Percentiles rank a stretch among this genome's conserved stretches.
These are phyloP conservation scores for Idaea biselata DNA, from an alignment of 2,888 invertebrate species.

Conservation along the genomic window DNA sequence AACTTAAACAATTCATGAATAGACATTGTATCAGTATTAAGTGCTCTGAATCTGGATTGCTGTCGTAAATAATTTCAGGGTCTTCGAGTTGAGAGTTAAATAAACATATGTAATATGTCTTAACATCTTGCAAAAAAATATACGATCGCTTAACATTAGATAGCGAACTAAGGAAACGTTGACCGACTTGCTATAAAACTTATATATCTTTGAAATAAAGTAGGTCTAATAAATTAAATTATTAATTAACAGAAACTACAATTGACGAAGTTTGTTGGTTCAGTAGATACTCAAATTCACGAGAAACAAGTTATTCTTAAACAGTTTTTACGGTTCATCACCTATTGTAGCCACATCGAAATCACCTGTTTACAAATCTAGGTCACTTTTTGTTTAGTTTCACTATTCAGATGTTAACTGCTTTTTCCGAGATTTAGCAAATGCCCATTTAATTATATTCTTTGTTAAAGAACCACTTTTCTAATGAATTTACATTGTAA, in stretches of 20 bases:
- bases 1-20: background rate
- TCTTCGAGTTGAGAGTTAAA: background rate
- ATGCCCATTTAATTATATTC: slow-evolving; percentile 37
- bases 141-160: no score
- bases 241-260: background rate
- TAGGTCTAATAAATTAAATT: background rate
- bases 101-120: background rate
- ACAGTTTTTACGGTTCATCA: slow-evolving; percentile 54
- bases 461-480: slow-evolving; percentile 8
- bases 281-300: background rate
- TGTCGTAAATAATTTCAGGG: background rate
- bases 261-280: no score
- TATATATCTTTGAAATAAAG: background rate
- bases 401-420: slow-evolving; percentile 56
- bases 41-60: background rate
- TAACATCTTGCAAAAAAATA: no score
- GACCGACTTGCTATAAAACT: no score
- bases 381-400: slow-evolving; percentile 66
- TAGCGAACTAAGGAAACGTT: no score
- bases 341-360: slow-evolving; percentile 42
- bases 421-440: slow-evolving; percentile 37
- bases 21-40: background rate
- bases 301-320: slow-evolving; percentile 39
- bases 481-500: slow-evolving; percentile 2
- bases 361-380: slow-evolving; percentile 60